Conservation (phyloP, 1,140 invertebrate genomes). For the Amphibalanus amphitrite region DNA sequence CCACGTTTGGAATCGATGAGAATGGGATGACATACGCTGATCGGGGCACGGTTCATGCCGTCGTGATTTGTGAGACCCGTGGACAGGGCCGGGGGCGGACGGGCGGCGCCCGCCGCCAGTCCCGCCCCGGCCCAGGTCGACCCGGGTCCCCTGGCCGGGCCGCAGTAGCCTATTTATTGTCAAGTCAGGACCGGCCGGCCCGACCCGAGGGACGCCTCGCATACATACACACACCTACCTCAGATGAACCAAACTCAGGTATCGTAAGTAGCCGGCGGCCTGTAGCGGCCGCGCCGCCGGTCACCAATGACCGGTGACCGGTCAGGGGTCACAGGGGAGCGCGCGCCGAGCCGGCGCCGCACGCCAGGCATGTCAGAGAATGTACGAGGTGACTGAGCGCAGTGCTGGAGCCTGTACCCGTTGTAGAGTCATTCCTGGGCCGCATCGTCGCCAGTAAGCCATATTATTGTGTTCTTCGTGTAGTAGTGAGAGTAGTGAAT, state of each 20-base stretch:
- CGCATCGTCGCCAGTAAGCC: background rate
- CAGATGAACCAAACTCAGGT: slow-evolving; percentile 1
- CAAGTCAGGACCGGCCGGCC: background rate
- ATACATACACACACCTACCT: background rate
- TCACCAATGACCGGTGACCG: background rate
- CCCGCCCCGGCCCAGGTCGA: background rate
- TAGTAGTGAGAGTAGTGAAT: background rate
- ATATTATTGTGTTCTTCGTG: background rate
- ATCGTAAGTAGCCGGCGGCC: background rate
- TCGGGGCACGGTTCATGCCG: background rate
- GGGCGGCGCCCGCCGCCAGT: no score
- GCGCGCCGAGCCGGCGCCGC: background rate
- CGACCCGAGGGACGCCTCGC: background rate
- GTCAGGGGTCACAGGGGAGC: background rate
- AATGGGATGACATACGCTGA: no score
- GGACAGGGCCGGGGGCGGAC: background rate
- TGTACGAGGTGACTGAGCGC: no score
- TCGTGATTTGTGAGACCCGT: background rate
- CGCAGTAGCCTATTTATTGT: slow-evolving; percentile 1
- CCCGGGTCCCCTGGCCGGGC: background rate
- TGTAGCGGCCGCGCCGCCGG: no score
- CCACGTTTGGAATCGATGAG: background rate
- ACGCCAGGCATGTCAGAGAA: no score
- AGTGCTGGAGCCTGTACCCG: background rate
- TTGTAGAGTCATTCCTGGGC: background rate